phyloP scores from a whole-genome alignment of 2,888 invertebrate genomes.

The Hirtodrosophila trivittata region DNA sequence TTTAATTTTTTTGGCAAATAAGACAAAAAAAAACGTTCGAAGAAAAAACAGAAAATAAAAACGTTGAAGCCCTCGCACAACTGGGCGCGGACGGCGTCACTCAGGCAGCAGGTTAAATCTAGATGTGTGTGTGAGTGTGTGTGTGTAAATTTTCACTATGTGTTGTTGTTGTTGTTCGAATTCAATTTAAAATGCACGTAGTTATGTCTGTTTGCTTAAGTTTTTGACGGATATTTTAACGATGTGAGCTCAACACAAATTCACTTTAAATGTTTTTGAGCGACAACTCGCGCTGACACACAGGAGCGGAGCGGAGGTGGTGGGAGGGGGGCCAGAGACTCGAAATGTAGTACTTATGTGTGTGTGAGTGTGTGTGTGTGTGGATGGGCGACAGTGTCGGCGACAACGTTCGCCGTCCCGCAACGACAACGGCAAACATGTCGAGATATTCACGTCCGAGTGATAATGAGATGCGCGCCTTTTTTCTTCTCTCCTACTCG shows the following conservation, averaged over 20 bases:
- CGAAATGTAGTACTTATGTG: neutral
- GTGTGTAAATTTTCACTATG: conserved; percentile 74
- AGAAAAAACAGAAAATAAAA: conserved; percentile 21
- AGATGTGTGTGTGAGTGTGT: conserved; percentile 30
- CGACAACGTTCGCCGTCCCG: conserved; percentile 54
- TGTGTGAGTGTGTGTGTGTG: conserved; percentile 8
- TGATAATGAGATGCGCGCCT: conserved; percentile 82
- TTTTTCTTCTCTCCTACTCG: conserved; percentile 41
- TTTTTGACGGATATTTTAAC: conserved; percentile 82
- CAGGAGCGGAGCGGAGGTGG: neutral
- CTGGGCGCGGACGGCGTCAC: conserved; percentile 70
- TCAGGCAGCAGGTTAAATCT: conserved; percentile 59
- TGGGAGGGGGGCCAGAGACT: conserved; percentile 8
- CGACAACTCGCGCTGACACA: conserved; percentile 49
- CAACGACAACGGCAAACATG: conserved; percentile 75
- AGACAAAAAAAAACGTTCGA: conserved; percentile 34
- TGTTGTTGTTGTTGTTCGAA: conserved; percentile 64
- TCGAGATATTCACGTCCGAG: conserved; percentile 81
- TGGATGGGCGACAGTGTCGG: conserved; percentile 51
- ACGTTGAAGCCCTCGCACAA: conserved; percentile 51
- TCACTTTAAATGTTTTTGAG: conserved; percentile 77
- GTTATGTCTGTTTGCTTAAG: conserved; percentile 80
- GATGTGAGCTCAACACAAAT: conserved; percentile 80
- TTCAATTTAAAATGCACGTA: conserved; percentile 80
- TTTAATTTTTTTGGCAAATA: conserved; percentile 83